Conservation (phyloP, 2,113 vertebrate species). For the Aphyosemion australe region DNA sequence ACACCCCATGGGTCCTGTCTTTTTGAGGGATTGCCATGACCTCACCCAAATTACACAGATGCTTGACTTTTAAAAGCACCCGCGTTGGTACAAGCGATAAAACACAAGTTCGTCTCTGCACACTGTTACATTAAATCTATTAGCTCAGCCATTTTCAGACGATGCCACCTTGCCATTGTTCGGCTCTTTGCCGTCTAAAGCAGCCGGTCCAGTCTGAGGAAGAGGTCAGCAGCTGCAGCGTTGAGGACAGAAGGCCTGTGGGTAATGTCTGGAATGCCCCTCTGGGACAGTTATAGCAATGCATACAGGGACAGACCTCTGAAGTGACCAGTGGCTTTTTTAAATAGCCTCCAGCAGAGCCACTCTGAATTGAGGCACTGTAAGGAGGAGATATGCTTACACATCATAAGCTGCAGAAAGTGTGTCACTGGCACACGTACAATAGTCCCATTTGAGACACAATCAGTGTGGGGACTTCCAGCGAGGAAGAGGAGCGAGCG, state of each 20-base stretch:
- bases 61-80: constrained; percentile 6
- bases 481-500: constrained; percentile 21
- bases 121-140: not conserved
- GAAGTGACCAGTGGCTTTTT: constrained; percentile 50
- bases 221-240: constrained; percentile 75
- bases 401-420: constrained; percentile 62
- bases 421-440: constrained; percentile 71
- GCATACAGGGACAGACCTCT: constrained; percentile 33
- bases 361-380: constrained; percentile 52
- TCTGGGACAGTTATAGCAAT: constrained; percentile 60
- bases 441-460: constrained; percentile 58
- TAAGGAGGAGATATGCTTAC: constrained; percentile 63
- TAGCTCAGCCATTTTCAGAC: constrained; percentile 14
- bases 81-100: constrained; percentile 17
- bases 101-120: constrained; percentile 20
- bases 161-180: constrained; percentile 23
- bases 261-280: constrained; percentile 72
- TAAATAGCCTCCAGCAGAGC: constrained; percentile 61
- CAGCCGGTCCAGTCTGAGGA: constrained; percentile 52
- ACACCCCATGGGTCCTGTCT: constrained; percentile 10
- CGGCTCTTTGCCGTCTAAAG: constrained; percentile 15
- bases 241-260: constrained; percentile 60
- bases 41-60: constrained; percentile 9
- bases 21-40: constrained; percentile 1
- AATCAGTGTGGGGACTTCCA: constrained; percentile 62